Conservation (phyloP, 2,113 vertebrate genomes). For the Onychorhynchus coronatus region DNA sequence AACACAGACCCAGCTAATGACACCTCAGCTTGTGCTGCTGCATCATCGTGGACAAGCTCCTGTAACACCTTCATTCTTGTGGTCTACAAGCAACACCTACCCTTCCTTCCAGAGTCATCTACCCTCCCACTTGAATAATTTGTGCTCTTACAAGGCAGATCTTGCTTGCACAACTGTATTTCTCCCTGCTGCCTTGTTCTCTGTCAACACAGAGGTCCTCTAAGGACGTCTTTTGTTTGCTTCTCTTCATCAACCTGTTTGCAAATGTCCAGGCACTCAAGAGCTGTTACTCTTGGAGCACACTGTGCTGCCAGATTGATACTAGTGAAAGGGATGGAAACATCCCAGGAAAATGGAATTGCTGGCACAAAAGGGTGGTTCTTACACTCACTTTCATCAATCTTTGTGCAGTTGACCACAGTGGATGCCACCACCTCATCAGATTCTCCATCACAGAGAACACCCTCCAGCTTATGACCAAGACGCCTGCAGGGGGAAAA, state of each 20-base stretch:
- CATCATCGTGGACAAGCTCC: neutral
- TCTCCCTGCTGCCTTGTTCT: neutral
- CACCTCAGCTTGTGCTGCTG: neutral
- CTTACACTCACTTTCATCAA: constrained; percentile 79
- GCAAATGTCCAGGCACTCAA: neutral
- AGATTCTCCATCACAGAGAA: constrained; percentile 87
- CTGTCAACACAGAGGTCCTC: constrained; percentile 18
- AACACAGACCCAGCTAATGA: neutral
- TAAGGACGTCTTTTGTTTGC: constrained; percentile 28
- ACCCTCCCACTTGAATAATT: neutral
- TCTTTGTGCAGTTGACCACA: constrained; percentile 84
- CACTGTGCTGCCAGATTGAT: neutral
- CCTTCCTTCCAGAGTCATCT: neutral
- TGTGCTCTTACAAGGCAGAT: neutral
- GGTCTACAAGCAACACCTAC: neutral
- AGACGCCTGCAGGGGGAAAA: constrained; percentile 74
- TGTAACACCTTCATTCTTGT: neutral
- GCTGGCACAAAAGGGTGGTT: neutral
- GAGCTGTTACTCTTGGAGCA: constrained; percentile 17
- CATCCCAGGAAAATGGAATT: neutral
- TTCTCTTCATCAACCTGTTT: constrained; percentile 10
- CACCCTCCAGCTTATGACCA: constrained; percentile 84
- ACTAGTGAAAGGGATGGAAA: neutral
- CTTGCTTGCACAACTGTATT: neutral
- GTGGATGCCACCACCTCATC: constrained; percentile 87